Base-by-base conservation (phyloP, 2,797 vertebrate genomes). In the Gorsachius magnificus region DNA sequence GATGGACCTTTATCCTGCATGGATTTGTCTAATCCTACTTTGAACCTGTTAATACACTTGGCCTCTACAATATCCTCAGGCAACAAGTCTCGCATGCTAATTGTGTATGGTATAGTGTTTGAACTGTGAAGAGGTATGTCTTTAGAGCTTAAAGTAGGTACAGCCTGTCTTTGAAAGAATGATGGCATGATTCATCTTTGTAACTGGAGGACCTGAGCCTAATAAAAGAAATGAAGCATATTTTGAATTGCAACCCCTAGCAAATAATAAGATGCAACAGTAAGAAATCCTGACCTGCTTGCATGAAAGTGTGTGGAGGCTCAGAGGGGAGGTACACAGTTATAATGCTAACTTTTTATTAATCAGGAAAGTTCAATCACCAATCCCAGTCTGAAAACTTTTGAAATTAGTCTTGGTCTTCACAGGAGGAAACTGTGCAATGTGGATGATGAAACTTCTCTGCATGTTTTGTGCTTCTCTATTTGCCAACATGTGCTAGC, bases 11-110 rank as follows among this genome's bases (percentile, higher is more conserved):
- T 91, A 89, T 95, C 78, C 89, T 85, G 83, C 57, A 57, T 71
- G 71, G 81, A 93, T 95, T 95, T 92, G 71, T 82, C 80, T 96
- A 92, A 93, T 96, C 87, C 89, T 91, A 13, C 95, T 89, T 94
- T 94, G 92, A 95, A 95, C 86, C 58, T 61, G 20, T 71, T 96
- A 90, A 91, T 93, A 29, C 85, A 92, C 70, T 43, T 82, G 89
- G 83, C 78, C 83, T 84, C 77, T 66, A 41, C 63, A 53, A 20
- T 83, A 85, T 78, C 87, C 78, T 80, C 46, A 56, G 92, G 92
- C 95, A 92, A n/a, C 84, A 77, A 85, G 64, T 66, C 71, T 92
- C 3, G 2, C 68, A 71, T 92, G 78, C 48, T 96, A 83, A 87
- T 93, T 70, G 75, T 46, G 2, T 38, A 13, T 12, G 41, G 69